phyloP scores from a whole-genome alignment of 2,888 invertebrate genomes.

The Alcis repandata region DNA sequence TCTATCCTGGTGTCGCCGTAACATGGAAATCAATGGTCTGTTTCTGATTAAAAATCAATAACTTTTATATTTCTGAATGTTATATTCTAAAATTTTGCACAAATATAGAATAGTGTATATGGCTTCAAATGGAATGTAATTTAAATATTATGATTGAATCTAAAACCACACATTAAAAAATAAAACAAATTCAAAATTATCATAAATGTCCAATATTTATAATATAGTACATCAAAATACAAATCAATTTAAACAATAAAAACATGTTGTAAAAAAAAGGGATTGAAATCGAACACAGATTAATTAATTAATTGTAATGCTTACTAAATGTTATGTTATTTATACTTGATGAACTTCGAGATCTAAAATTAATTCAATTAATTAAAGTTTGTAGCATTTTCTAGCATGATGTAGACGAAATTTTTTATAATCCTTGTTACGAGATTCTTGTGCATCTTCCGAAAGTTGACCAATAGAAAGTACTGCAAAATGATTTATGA shows the following conservation, averaged over 20 bases:
- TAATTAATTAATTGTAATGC: neutral
- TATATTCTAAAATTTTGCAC: neutral
- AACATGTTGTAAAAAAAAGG: too few species aligned
- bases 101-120: neutral
- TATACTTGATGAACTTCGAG: neutral
- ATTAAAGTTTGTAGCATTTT: too few species aligned
- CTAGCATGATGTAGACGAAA: neutral
- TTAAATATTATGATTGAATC: neutral
- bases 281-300: neutral
- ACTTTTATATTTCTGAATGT: neutral
- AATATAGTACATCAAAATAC: neutral
- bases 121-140: neutral
- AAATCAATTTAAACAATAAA: too few species aligned
- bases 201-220: neutral
- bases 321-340: constrained; percentile 1
- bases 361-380: neutral
- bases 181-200: neutral
- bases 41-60: neutral
- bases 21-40: neutral
- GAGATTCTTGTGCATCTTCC: neutral
- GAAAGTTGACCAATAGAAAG: neutral
- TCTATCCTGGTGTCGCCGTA: too few species aligned
- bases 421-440: neutral
- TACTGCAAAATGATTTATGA: neutral
- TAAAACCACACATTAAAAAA: neutral